Percentiles rank a stretch among this genome's conserved stretches.
These are phyloP conservation scores for Mythimna impura DNA, from an alignment of 2,888 invertebrate species.

Conservation along the genomic window DNA sequence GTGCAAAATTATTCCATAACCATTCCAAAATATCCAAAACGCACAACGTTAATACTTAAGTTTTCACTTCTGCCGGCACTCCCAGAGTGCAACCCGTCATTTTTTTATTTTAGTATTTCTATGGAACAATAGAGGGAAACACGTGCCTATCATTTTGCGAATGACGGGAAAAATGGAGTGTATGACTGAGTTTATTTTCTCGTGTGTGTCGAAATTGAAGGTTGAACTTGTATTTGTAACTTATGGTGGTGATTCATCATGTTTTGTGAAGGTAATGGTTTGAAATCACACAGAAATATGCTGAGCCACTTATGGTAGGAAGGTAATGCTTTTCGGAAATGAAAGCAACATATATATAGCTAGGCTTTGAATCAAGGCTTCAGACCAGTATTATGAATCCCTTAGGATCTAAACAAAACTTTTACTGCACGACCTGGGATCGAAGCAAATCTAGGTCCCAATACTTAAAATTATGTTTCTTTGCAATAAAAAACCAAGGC, in stretches of 20 bases:
- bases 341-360: not conserved
- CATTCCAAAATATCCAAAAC: too few species aligned
- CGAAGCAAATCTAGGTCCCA: too few species aligned
- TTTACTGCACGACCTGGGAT: too few species aligned
- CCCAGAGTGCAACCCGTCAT: too few species aligned
- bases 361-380: too few species aligned
- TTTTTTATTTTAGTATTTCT: not conserved
- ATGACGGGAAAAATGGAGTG: conserved; percentile 16
- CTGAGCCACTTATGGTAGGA: not conserved
- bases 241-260: conserved; percentile 11
- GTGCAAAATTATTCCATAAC: too few species aligned
- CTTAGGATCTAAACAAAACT: too few species aligned
- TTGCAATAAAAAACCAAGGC: too few species aligned
- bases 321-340: not conserved
- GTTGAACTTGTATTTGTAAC: not conserved
- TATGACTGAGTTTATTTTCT: conserved; percentile 2
- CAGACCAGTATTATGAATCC: too few species aligned
- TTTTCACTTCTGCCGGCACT: too few species aligned
- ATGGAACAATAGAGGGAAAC: not conserved
- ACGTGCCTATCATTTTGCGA: not conserved
- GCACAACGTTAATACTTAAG: too few species aligned
- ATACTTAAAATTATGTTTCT: too few species aligned
- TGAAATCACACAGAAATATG: not conserved
- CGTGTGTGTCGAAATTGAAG: not conserved
- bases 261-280: conserved; percentile 2